Evolutionary conservation across 2,888 invertebrate species (phyloP), one percentile per base, ranked within the genome.

Genomic region (Yponomeuta evonymella): DNA sequence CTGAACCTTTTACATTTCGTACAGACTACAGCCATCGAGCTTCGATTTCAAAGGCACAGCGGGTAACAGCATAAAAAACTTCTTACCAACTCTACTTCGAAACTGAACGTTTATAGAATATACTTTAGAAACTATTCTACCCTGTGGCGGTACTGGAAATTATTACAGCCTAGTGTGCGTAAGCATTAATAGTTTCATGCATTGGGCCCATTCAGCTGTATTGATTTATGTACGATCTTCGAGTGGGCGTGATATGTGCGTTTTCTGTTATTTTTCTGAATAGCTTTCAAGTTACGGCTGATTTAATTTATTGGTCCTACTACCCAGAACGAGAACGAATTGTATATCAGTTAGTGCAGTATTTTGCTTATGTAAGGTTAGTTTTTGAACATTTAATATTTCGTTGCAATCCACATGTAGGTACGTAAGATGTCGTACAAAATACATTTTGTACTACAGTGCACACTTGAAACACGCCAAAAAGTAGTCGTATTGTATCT

Each of bases 241-340:
- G 80, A 79, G 87, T 86, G 84, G 86, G 85, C 80, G 78, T 83
- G 82, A 86, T 84, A 81, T 82, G 84, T 83, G 78, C 73, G 74
- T 75, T 76, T 75, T 76, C 75, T 71, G 76, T 77, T 76, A 78
- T 83, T 82, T 81, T 78, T 79, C 79, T 79, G 48, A 30, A 48
- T 70, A 48, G 48, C 23, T 33, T 23, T 58, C 30, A 23, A 70
- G 63, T 62, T 65, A 65, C 43, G 43, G 70, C 23, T 23, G 48
- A 70, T 70, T 70, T 65, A 48, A 70, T 70, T 65, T 65, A 70
- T 70, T 48, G n/a, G 29, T 29, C 15, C 43, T 70, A 48, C 65
- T 48, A 48, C 70, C 70, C 70, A 70, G 63, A 62, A 63, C 63
- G 70, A 29, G 68, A 69, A 9, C 58, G 11, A 15, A 29, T 23